A percentile compares a stretch with the other conserved stretches of the same genome.
Evolutionary conservation across 2,797 vertebrate species (phyloP).

Genomic region (Borostomias antarcticus): DNA sequence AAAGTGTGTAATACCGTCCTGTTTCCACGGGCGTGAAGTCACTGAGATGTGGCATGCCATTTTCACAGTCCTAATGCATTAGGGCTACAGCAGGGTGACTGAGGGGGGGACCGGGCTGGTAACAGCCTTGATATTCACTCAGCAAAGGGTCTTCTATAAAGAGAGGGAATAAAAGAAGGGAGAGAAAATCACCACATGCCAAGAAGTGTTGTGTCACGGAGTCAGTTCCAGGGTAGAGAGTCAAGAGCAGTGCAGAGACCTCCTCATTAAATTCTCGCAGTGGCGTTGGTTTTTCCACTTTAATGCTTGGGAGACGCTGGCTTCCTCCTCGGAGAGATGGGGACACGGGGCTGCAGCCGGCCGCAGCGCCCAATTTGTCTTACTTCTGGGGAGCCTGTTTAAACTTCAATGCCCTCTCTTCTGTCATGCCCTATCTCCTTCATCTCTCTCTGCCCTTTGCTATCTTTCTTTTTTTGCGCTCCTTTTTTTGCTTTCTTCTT

Average conservation of each 20-base stretch:
- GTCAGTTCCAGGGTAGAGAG: conserved; percentile 46
- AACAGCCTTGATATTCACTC: conserved; percentile 42
- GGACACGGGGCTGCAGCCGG: conserved; percentile 49
- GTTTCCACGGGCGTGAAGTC: conserved; percentile 35
- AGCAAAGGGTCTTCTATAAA: conserved; percentile 19
- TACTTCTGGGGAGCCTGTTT: conserved; percentile 65
- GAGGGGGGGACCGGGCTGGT: conserved; percentile 32
- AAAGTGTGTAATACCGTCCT: conserved; percentile 37
- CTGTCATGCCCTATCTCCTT: conserved; percentile 20
- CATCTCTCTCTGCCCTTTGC: conserved; percentile 3
- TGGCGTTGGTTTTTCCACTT: conserved; percentile 76
- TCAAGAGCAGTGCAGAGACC: conserved; percentile 45
- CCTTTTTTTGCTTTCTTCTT: not conserved
- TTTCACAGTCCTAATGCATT: conserved; percentile 49
- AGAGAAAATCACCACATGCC: conserved; percentile 59
- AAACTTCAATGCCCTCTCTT: conserved; percentile 53
- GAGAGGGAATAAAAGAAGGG: conserved; percentile 13
- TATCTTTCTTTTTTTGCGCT: conserved; percentile 4
- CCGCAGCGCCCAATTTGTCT: conserved; percentile 73
- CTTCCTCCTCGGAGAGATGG: conserved; percentile 59
- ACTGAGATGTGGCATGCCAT: conserved; percentile 38
- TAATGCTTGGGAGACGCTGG: conserved; percentile 71
- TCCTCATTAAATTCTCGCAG: conserved; percentile 77
- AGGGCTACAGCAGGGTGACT: conserved; percentile 40
- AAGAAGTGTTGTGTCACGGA: conserved; percentile 67